Evolutionary conservation across 2,888 invertebrate species (phyloP).

Genomic region (Dascillus cervinus): DNA sequence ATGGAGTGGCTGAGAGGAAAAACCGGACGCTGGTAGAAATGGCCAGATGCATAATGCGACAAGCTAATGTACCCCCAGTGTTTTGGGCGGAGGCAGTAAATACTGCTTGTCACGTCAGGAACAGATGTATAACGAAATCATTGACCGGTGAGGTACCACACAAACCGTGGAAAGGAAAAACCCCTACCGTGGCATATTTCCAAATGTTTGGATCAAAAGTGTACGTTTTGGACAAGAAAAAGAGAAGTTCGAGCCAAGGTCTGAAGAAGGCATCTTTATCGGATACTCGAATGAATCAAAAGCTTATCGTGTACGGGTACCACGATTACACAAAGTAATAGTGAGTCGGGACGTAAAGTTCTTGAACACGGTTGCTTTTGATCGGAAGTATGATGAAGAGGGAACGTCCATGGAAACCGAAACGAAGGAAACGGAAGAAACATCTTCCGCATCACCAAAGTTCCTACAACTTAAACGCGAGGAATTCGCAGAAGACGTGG

Average conservation of each 20-base stretch:
- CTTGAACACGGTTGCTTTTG: not conserved
- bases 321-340: not conserved
- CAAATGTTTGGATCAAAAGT: not conserved
- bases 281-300: no score
- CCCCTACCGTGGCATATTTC: not conserved
- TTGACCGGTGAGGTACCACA: not conserved
- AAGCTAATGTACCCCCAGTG: no score
- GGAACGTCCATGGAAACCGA: not conserved
- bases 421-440: not conserved
- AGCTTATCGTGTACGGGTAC: no score
- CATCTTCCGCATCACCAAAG: not conserved
- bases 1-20: no score
- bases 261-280: not conserved
- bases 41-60: no score
- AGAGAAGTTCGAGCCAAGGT: not conserved
- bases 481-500: not conserved
- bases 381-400: not conserved
- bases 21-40: no score
- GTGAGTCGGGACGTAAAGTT: not conserved
- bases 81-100: no score
- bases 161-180: not conserved
- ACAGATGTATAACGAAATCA: no score
- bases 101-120: no score
- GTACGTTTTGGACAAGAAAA: not conserved
- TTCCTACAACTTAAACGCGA: not conserved